A percentile compares a stretch with the other conserved stretches of the same genome.
Conservation (phyloP, 2,113 vertebrate genomes). For the Myodes glareolus region DNA sequence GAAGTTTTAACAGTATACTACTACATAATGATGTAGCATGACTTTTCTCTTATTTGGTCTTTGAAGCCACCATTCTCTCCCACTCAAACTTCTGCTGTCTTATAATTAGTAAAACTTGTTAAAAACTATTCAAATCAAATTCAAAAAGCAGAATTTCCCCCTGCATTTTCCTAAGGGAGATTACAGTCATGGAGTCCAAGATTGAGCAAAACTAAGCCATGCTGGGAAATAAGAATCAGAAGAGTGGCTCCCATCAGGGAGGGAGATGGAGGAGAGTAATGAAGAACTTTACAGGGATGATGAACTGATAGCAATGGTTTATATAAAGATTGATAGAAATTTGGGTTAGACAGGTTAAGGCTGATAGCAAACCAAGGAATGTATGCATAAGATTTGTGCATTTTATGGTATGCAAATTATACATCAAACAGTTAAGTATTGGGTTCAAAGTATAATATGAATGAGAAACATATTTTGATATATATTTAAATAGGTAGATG, state of each 20-base stretch:
- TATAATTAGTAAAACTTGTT: conserved; percentile 20
- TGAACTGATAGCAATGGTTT: neutral
- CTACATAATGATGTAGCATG: neutral
- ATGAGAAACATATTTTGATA: neutral
- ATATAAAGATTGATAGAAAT: neutral
- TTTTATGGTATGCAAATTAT: neutral
- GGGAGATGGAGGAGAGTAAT: neutral
- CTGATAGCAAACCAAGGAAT: neutral
- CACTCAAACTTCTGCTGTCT: neutral
- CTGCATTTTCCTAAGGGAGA: neutral
- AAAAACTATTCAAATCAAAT: conserved; percentile 22
- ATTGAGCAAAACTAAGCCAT: conserved; percentile 34
- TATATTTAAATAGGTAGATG: neutral
- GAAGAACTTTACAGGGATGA: neutral
- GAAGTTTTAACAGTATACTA: neutral
- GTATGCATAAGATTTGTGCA: neutral
- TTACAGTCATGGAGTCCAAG: neutral
- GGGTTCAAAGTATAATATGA: conserved; percentile 1
- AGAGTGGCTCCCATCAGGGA: neutral
- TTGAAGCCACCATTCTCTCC: neutral
- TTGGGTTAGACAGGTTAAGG: neutral
- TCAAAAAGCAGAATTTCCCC: neutral
- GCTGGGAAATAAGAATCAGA: neutral
- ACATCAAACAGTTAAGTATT: neutral
- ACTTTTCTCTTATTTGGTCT: neutral